phyloP scores from a whole-genome alignment of 2,797 vertebrate genomes.

The Erithacus rubecula region DNA sequence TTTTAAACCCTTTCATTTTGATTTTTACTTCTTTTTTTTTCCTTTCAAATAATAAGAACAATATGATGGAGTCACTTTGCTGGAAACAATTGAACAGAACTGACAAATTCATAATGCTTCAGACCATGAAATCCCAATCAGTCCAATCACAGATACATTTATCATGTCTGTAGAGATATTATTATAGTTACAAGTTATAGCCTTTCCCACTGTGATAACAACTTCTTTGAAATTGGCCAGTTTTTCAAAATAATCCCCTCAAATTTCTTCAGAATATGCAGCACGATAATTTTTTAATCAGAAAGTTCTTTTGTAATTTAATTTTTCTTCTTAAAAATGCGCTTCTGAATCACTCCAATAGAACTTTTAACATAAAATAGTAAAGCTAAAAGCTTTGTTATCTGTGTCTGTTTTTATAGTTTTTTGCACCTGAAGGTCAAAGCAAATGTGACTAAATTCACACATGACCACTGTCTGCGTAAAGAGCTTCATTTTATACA shows the following conservation, averaged over 20 bases:
- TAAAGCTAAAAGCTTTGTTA: background rate
- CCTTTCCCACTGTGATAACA: constrained; percentile 14
- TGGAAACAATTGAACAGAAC: constrained; percentile 63
- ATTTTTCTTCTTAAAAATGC: background rate
- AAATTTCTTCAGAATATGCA: background rate
- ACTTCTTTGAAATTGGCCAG: background rate
- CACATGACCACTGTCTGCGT: background rate
- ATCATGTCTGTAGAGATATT: constrained; percentile 28
- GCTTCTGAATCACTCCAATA: background rate
- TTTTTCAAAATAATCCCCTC: background rate
- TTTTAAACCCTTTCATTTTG: constrained; percentile 44
- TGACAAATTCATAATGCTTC: constrained; percentile 59
- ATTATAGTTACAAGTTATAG: background rate
- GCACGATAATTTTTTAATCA: background rate
- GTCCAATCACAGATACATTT: constrained; percentile 50
- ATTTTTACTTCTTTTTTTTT: background rate
- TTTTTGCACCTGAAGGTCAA: background rate
- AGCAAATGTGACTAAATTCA: background rate
- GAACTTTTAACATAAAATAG: background rate
- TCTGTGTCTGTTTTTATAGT: background rate
- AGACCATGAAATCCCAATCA: constrained; percentile 64
- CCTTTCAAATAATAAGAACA: constrained; percentile 17
- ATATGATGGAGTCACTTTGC: constrained; percentile 46
- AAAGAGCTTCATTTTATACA: background rate
- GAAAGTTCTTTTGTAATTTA: background rate